These are phyloP conservation scores for Apotomis betuletana DNA, from an alignment of 2,888 invertebrate genomes.

Conservation along the genomic window DNA sequence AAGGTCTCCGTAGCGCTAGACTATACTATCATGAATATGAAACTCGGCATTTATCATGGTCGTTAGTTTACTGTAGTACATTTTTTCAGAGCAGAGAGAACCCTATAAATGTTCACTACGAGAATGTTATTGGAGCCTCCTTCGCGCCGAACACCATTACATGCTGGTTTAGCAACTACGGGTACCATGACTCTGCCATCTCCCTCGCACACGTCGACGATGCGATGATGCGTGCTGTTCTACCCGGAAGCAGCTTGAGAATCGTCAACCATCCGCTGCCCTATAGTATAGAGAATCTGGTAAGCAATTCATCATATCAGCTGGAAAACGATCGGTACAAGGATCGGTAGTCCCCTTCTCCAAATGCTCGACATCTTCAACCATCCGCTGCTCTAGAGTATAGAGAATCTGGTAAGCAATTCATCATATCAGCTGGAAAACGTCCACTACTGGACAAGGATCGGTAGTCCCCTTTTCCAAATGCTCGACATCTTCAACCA, in stretches of 20 bases:
- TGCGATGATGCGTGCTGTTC: conserved; percentile 81
- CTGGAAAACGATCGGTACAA: too few species aligned
- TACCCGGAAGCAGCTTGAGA: conserved; percentile 71
- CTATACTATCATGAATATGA: too few species aligned
- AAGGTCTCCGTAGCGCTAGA: too few species aligned
- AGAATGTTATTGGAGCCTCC: conserved; percentile 84
- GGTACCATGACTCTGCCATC: conserved; percentile 89
- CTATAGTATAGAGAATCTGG: conserved; percentile 84
- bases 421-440: background rate
- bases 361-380: too few species aligned
- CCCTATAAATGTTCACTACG: conserved; percentile 73
- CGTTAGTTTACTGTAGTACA: too few species aligned
- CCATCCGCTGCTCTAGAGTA: conserved; percentile 52
- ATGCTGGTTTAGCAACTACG: conserved; percentile 91
- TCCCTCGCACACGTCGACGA: conserved; percentile 86
- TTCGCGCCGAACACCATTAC: conserved; percentile 77
- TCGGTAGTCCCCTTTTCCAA: too few species aligned
- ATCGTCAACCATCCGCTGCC: conserved; percentile 89
- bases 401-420: conserved; percentile 81
- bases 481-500: too few species aligned
- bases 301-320: conserved; percentile 56
- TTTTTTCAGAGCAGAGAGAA: conserved; percentile 59
- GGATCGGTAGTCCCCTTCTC: too few species aligned
- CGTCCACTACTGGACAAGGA: too few species aligned
- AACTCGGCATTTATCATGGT: too few species aligned